Evolutionary conservation across 2,113 vertebrate species (phyloP).

Genomic region (Columbina picui): DNA sequence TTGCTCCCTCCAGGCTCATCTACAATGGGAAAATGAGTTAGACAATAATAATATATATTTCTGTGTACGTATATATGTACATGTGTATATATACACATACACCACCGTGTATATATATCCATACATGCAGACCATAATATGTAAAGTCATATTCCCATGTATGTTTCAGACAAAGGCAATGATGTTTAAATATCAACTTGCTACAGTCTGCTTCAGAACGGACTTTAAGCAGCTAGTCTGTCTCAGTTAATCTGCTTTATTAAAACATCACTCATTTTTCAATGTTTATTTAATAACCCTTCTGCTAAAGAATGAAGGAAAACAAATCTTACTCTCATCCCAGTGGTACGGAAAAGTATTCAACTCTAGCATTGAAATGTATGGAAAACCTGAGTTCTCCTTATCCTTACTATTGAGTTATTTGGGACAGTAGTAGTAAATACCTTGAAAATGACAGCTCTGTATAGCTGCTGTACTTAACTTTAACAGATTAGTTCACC

Average conservation of each 20-base stretch:
- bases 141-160: neutral
- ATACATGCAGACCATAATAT: neutral
- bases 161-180: neutral
- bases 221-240: neutral
- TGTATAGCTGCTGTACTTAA: neutral
- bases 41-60: neutral
- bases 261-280: neutral
- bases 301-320: neutral
- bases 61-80: fast-evolving
- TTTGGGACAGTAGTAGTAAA: neutral
- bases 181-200: neutral
- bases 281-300: neutral
- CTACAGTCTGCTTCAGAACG: neutral
- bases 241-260: neutral
- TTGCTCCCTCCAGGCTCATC: neutral
- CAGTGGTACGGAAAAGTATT: neutral
- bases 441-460: neutral
- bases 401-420: neutral
- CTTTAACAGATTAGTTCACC: neutral
- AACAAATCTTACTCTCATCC: neutral
- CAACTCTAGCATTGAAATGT: neutral
- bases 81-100: neutral
- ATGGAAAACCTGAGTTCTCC: neutral
- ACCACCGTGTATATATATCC: neutral
- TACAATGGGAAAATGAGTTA: neutral